Base-by-base conservation (phyloP, 2,888 invertebrate species). In the Hirtodrosophila duncani region DNA sequence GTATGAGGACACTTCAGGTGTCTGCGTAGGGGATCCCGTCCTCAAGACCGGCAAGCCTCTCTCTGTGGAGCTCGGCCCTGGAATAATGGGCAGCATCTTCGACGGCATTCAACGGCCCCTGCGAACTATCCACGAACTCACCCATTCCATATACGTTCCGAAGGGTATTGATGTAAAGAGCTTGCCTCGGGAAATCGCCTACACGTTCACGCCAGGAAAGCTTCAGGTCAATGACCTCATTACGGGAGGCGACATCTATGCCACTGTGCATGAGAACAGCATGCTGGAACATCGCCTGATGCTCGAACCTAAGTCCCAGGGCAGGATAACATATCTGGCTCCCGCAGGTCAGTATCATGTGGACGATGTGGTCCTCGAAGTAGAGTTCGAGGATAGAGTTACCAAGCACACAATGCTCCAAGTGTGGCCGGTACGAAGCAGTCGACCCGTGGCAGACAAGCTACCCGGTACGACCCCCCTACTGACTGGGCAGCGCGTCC, bases 31-130 rank as follows among this genome's bases (percentile, higher is more conserved):
- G 11, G 99, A 99, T 89, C 99, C 99, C 30, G 99, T 99, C 7
- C 89, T 98, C 62, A 91, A 99, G 83, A 99, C 99, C 0, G 99
- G 99, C 66, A 99, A 99, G 88, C 99, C 99, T 0, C 88, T 99
- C 30, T 99, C 99, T 1, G 99, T 99, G 18, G 99, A 99, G 87
- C 89, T 99, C 44, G 99, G 99, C 1, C 99, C 99, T 20, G 99
- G 99, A 84, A 99, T 99, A 87, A 93, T 99, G 91, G 97, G 97
- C 65, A 97, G 96, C 86, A 99, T 99, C 88, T 99, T 99, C 88
- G 99, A 99, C 88, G 99, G 99, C 89, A 99, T 99, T 88, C 99
- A 99, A 88, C 94, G 99, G 82, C 99, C 99, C 0, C 88, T 99
- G 82, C 96, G 95, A 86, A 97, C 97, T 87, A 99, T 99, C 86